These are phyloP conservation scores for Rhincodon typus DNA, from an alignment of 2,797 vertebrate species.

Conservation along the genomic window DNA sequence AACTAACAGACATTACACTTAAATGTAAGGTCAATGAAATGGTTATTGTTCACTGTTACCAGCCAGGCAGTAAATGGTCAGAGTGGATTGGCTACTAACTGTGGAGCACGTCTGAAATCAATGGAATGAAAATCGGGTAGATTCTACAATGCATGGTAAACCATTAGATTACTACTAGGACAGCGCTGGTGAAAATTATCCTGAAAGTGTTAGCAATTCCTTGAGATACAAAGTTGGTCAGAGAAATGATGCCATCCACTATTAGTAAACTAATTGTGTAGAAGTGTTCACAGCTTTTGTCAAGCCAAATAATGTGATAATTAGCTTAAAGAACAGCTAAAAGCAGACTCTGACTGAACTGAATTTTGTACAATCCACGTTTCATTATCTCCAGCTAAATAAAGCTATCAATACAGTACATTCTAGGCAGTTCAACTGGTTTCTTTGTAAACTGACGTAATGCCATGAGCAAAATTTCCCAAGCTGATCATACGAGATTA, in stretches of 20 bases:
- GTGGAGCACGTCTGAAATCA: background rate
- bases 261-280: background rate
- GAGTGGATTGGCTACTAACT: background rate
- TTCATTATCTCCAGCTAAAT: background rate
- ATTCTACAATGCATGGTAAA: background rate
- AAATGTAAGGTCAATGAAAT: background rate
- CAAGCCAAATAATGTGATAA: background rate
- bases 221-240: background rate
- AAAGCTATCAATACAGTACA: background rate
- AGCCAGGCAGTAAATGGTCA: background rate
- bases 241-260: background rate
- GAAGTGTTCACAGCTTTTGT: background rate
- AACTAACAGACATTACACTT: background rate
- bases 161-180: background rate
- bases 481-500: background rate
- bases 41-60: background rate
- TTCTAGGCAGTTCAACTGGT: background rate
- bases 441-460: slow-evolving; percentile 5
- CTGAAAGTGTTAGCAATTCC: background rate
- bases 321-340: background rate
- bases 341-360: background rate
- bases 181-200: background rate
- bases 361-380: background rate
- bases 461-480: background rate
- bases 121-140: background rate